phyloP scores from a whole-genome alignment of 2,797 vertebrate genomes.

The Falco biarmicus region DNA sequence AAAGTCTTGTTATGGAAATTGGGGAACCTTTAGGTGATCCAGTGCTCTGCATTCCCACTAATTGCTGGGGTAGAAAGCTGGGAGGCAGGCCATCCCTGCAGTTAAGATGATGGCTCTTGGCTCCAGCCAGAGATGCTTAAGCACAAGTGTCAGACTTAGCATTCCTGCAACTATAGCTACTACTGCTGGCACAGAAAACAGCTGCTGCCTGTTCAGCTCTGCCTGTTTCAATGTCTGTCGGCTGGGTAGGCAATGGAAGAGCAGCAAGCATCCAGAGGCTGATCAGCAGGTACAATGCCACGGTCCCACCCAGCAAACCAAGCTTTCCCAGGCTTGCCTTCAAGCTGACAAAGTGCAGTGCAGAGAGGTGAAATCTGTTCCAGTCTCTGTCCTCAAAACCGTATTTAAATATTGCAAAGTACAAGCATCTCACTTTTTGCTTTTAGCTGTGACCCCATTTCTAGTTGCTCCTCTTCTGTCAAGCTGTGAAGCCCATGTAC shows the following conservation, averaged over 20 bases:
- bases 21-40: background rate
- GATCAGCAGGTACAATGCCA: background rate
- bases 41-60: background rate
- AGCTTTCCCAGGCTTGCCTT: background rate
- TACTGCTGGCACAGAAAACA: background rate
- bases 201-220: background rate
- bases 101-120: accelerated
- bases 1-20: background rate
- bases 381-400: background rate
- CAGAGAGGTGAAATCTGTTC: background rate
- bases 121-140: background rate
- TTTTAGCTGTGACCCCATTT: background rate
- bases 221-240: background rate
- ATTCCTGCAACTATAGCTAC: background rate
- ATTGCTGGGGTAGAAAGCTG: background rate
- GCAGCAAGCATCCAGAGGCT: background rate
- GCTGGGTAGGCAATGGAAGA: background rate
- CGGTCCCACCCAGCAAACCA: background rate
- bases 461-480: background rate
- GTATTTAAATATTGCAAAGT: background rate
- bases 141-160: background rate
- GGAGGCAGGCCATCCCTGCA: background rate
- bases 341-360: accelerated
- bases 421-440: background rate
- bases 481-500: background rate